phyloP scores from a whole-genome alignment of 2,888 invertebrate genomes.

The Ophion costatus region DNA sequence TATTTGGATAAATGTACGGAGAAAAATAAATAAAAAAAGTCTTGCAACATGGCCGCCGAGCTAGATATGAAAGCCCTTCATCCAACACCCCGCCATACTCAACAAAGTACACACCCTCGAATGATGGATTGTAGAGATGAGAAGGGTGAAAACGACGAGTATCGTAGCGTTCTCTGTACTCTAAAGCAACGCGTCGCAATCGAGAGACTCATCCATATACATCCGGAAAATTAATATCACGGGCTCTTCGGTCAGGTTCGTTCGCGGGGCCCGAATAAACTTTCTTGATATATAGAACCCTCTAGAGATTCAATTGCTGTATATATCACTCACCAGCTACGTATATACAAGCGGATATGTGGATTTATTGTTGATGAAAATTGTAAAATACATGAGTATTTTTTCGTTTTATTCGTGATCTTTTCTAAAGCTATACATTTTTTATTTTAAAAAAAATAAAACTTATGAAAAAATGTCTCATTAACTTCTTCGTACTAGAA shows the following conservation, averaged over 20 bases:
- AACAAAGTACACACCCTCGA: constrained; percentile 24
- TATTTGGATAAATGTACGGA: not conserved
- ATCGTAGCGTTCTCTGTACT: not conserved
- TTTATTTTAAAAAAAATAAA: too few species aligned
- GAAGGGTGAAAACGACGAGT: constrained; percentile 14
- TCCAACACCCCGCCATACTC: constrained; percentile 30
- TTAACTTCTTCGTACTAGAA: too few species aligned
- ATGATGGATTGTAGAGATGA: constrained; percentile 8
- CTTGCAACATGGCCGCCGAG: not conserved
- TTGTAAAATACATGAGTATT: too few species aligned
- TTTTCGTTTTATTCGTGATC: too few species aligned
- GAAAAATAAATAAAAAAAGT: not conserved
- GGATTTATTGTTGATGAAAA: too few species aligned
- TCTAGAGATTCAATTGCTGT: constrained; percentile 19
- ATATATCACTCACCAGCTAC: constrained; percentile 16
- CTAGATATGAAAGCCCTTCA: constrained; percentile 5
- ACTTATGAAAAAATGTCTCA: too few species aligned
- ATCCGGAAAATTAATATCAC: constrained; percentile 82
- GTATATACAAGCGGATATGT: not conserved
- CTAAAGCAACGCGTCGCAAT: constrained; percentile 71
- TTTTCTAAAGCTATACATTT: too few species aligned
- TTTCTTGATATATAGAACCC: constrained; percentile 61
- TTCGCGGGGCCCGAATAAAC: constrained; percentile 79
- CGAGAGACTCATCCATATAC: constrained; percentile 81
- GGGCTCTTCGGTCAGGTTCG: constrained; percentile 67